phyloP scores from a whole-genome alignment of 2,888 invertebrate species.

The Tridacna crocea region DNA sequence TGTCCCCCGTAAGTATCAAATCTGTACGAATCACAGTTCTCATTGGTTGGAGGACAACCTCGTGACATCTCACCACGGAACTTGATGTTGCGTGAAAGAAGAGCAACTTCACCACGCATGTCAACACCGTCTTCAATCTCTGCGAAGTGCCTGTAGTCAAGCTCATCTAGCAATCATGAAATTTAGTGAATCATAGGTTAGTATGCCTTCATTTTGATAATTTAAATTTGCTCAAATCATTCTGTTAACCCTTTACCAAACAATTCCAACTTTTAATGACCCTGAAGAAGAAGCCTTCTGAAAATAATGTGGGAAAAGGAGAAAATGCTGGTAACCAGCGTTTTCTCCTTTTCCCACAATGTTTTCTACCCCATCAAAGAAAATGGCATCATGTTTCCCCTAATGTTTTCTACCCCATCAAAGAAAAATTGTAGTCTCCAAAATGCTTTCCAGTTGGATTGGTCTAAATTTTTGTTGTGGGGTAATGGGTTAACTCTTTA shows the following conservation, averaged over 20 bases:
- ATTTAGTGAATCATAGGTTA: not conserved
- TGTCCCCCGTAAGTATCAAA: constrained; percentile 45
- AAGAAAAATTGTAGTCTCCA: too few relatives aligned
- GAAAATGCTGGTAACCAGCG: too few relatives aligned
- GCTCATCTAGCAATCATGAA: not conserved
- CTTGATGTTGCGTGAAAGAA: constrained; percentile 49
- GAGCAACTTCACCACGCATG: constrained; percentile 54
- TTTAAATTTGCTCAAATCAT: not conserved
- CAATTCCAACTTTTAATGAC: not conserved
- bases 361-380: too few relatives aligned
- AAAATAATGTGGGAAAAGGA: not conserved
- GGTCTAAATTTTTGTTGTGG: too few relatives aligned
- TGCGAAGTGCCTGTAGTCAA: constrained; percentile 48
- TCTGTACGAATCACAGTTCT: constrained; percentile 31
- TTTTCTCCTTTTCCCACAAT: too few relatives aligned
- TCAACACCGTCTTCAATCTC: constrained; percentile 51
- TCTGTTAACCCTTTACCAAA: not conserved
- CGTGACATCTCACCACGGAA: constrained; percentile 35
- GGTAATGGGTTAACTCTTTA: too few relatives aligned
- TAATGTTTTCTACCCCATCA: too few relatives aligned
- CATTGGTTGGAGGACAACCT: constrained; percentile 40
- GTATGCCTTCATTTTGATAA: too few relatives aligned
- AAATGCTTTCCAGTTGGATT: too few relatives aligned
- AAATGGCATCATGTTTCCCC: too few relatives aligned
- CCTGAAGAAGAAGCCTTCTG: too few relatives aligned